Conservation (phyloP, 92 coral and sea anemone species). For the Pocillopora grandis region DNA sequence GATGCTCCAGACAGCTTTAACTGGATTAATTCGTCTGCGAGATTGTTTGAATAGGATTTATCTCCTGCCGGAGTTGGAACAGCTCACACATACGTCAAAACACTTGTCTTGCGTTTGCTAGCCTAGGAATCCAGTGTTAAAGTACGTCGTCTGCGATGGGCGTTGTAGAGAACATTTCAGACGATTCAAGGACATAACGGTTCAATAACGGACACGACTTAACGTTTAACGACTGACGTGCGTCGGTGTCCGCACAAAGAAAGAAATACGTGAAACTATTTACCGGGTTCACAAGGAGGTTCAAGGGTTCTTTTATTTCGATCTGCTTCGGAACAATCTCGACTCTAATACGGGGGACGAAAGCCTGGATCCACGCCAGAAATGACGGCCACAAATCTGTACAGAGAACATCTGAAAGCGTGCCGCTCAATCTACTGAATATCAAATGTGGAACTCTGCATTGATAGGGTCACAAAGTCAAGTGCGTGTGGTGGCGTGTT, state of each 20-base stretch:
- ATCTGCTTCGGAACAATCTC: slow-evolving; percentile 32
- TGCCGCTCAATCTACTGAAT: slow-evolving; percentile 14
- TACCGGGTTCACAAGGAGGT: slow-evolving; percentile 21
- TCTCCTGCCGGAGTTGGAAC: not conserved
- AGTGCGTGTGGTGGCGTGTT: slow-evolving; percentile 7
- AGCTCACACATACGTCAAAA: slow-evolving; percentile 25
- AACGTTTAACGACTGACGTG: slow-evolving; percentile 23
- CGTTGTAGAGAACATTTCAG: slow-evolving; percentile 16
- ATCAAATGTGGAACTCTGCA: slow-evolving; percentile 13
- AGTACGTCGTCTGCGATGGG: slow-evolving; percentile 25
- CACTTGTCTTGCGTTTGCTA: slow-evolving; percentile 34
- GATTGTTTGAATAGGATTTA: slow-evolving; percentile 11
- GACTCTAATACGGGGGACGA: slow-evolving; percentile 22
- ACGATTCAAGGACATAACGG: slow-evolving; percentile 29
- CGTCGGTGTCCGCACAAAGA: slow-evolving; percentile 16
- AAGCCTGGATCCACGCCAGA: slow-evolving; percentile 30
- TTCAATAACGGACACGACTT: not conserved
- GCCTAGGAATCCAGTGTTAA: slow-evolving; percentile 14
- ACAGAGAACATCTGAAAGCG: slow-evolving; percentile 10
- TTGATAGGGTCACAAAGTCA: slow-evolving; percentile 31
- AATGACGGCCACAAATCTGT: not conserved
- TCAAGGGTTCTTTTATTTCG: slow-evolving; percentile 38
- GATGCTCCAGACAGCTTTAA: slow-evolving; percentile 23
- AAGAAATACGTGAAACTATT: slow-evolving; percentile 28
- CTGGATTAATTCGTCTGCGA: slow-evolving; percentile 7